A percentile compares a stretch with the other conserved stretches of the same genome.
Conservation (phyloP, 2,797 vertebrate species). For the Xenops minutus region DNA sequence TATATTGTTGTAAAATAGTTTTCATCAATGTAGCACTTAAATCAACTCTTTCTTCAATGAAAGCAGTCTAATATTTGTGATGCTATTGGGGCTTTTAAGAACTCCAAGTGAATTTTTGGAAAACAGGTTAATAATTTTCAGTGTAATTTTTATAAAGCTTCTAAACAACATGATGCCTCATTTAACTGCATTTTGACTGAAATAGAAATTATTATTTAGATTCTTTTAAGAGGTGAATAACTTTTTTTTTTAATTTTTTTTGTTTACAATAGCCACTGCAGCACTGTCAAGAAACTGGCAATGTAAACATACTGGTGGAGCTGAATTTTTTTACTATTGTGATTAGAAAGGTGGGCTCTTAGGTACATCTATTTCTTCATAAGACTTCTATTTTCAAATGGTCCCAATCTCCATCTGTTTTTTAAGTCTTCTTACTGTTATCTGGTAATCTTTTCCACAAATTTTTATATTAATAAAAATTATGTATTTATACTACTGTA, state of each 20-base stretch:
- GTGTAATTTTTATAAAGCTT: not conserved
- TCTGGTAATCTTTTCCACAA: not conserved
- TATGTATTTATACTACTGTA: not conserved
- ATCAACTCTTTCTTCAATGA: not conserved
- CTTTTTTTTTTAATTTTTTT: not conserved
- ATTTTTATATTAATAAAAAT: not conserved
- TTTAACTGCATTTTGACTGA: not conserved
- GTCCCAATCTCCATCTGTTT: not conserved
- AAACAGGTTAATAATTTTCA: not conserved
- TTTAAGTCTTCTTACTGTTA: not conserved
- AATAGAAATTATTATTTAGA: not conserved
- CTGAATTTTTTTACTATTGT: not conserved
- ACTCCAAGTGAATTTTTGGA: not conserved
- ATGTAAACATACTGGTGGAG: not conserved
- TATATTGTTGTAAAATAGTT: not conserved
- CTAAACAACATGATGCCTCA: not conserved
- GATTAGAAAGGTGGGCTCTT: not conserved
- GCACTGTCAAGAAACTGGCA: not conserved
- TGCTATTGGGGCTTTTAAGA: not conserved
- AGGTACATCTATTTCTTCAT: not conserved
- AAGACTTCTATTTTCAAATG: not conserved
- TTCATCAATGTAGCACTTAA: not conserved
- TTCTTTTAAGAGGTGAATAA: not conserved
- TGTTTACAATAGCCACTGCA: not conserved
- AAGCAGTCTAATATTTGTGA: not conserved